Conservation (phyloP, 2,888 invertebrate genomes). For the Incurvaria masculella region DNA sequence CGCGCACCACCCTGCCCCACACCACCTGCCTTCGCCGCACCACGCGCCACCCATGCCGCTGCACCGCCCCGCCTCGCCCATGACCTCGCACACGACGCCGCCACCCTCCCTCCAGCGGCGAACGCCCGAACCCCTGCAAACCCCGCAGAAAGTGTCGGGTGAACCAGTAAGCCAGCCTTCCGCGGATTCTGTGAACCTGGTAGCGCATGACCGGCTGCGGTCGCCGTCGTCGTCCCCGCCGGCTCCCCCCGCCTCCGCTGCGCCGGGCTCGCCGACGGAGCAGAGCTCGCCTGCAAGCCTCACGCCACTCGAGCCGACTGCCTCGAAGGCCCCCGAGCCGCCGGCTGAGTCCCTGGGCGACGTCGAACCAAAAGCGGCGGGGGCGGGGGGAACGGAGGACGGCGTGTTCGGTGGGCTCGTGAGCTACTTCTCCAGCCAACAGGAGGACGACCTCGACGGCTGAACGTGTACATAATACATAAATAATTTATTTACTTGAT, state of each 20-base stretch:
- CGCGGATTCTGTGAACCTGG: neutral
- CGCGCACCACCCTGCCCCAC: no score
- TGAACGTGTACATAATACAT: constrained; percentile 17
- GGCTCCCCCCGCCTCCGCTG: neutral
- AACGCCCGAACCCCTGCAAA: constrained; percentile 19
- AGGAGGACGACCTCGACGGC: constrained; percentile 80
- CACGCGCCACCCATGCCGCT: no score
- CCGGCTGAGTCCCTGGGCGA: neutral
- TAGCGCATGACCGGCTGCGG: constrained; percentile 23
- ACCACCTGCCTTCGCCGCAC: no score
- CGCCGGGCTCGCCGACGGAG: neutral
- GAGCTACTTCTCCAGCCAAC: constrained; percentile 89
- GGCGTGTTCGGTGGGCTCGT: constrained; percentile 88
- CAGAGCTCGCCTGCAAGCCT: neutral
- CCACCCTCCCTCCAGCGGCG: constrained; percentile 35
- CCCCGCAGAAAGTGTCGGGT: neutral
- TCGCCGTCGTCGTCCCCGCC: constrained; percentile 27
- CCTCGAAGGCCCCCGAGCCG: neutral
- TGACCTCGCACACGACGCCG: constrained; percentile 27
- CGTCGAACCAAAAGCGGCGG: constrained; percentile 15
- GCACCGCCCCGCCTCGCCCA: constrained; percentile 11
- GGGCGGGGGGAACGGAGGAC: constrained; percentile 34
- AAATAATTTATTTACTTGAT: neutral
- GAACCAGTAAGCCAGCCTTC: neutral
- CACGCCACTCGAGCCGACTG: neutral